Conservation (phyloP, 2,113 vertebrate species). For the Osmerus eperlanus region DNA sequence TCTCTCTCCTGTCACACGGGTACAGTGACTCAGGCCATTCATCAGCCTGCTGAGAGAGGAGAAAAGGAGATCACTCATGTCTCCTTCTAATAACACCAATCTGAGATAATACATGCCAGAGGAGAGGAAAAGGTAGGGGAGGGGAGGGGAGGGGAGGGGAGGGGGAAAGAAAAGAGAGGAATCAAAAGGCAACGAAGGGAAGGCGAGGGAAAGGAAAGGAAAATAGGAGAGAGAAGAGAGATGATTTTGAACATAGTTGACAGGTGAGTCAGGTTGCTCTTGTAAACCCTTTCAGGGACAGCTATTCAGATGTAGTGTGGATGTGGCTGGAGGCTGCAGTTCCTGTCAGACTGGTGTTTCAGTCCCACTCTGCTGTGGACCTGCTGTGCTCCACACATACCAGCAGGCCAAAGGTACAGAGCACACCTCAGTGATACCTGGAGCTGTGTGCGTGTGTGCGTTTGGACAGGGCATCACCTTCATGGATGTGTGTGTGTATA, state of each 20-base stretch:
- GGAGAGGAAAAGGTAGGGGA: background rate
- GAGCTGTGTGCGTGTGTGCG: background rate
- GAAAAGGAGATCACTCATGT: background rate
- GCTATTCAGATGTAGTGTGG: background rate
- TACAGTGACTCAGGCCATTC: no score
- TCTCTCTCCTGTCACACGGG: no score
- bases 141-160: background rate
- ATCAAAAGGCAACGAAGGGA: background rate
- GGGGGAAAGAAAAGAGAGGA: background rate
- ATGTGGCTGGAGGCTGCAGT: no score
- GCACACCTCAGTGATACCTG: background rate
- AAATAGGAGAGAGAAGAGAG: background rate
- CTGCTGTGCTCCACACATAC: no score
- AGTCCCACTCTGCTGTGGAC: background rate
- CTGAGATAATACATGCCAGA: background rate
- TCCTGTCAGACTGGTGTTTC: no score
- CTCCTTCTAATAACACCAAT: background rate
- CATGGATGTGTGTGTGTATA: background rate
- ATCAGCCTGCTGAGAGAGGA: no score
- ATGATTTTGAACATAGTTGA: conserved; percentile 28
- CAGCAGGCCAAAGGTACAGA: no score
- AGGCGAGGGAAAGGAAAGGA: background rate
- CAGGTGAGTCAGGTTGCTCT: conserved; percentile 27
- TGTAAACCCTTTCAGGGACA: background rate
- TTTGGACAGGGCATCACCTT: background rate